Evolutionary conservation across 2,888 invertebrate species (phyloP).

Genomic region (Drosophila kanekoi): DNA sequence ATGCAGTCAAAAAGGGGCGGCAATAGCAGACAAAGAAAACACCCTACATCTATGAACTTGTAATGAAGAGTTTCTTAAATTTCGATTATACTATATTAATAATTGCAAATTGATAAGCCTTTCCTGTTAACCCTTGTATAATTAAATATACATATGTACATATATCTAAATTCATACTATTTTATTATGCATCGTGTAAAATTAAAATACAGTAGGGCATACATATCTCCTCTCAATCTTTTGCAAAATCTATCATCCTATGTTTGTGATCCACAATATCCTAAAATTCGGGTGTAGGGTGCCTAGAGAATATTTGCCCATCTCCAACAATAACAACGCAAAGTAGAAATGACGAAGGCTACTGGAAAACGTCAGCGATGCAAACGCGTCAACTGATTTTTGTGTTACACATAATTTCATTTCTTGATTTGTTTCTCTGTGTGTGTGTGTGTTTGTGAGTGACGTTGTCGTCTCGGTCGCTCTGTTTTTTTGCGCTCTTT

Average conservation of each 20-base stretch:
- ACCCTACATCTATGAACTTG: constrained; percentile 12
- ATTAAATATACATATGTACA: too few species aligned
- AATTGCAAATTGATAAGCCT: too few species aligned
- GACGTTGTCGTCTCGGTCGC: constrained; percentile 45
- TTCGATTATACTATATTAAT: too few species aligned
- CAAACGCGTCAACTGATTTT: constrained; percentile 73
- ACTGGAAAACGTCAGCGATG: constrained; percentile 54
- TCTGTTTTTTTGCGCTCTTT: constrained; percentile 69
- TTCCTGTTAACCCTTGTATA: too few species aligned
- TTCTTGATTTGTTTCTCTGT: constrained; percentile 24
- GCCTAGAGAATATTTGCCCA: constrained; percentile 32
- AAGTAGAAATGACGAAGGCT: constrained; percentile 36
- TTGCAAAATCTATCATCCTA: not conserved
- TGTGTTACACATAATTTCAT: constrained; percentile 68
- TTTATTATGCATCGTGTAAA: too few species aligned
- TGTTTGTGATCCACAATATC: not conserved
- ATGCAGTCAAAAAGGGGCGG: constrained; percentile 22
- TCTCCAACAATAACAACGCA: constrained; percentile 31
- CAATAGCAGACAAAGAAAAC: constrained; percentile 11
- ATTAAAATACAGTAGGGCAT: too few species aligned
- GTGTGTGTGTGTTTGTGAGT: constrained; percentile 31
- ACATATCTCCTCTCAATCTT: not conserved
- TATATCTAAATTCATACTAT: too few species aligned
- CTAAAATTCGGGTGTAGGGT: constrained; percentile 23
- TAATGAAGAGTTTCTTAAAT: not conserved